Evolutionary conservation across 1,140 invertebrate genomes (phyloP).

Genomic region (Drosophila orosa): DNA sequence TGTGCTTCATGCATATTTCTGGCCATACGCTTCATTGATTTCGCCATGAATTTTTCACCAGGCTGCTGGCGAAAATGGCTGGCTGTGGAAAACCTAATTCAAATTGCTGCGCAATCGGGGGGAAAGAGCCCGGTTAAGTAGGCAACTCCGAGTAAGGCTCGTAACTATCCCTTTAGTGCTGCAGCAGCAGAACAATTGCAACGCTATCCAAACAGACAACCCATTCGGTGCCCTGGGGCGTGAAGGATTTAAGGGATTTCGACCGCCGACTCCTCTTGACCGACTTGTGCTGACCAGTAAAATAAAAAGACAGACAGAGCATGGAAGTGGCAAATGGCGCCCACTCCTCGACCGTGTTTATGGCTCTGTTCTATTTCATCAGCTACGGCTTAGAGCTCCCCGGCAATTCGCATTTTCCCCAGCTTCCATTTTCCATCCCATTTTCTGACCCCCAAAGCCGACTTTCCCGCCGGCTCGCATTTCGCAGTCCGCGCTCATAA

Average conservation of each 20-base stretch:
- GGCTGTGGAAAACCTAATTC: slow-evolving; percentile 23
- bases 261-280: slow-evolving; percentile 25
- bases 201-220: slow-evolving; percentile 66
- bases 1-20: slow-evolving; percentile 30
- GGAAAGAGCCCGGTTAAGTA: slow-evolving; percentile 54
- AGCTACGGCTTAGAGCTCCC: slow-evolving; percentile 31
- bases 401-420: slow-evolving; percentile 26
- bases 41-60: slow-evolving; percentile 30
- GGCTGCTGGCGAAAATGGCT: slow-evolving; percentile 2
- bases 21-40: slow-evolving; percentile 33
- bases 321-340: neutral
- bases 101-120: slow-evolving; percentile 25
- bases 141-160: slow-evolving; percentile 49
- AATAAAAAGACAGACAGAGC: neutral
- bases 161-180: slow-evolving; percentile 18
- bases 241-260: slow-evolving; percentile 20
- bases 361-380: slow-evolving; percentile 44
- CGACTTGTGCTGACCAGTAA: slow-evolving; percentile 27
- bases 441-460: slow-evolving; percentile 18
- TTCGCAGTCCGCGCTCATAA: slow-evolving; percentile 56
- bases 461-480: slow-evolving; percentile 11
- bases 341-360: slow-evolving; percentile 15
- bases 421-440: slow-evolving; percentile 7
- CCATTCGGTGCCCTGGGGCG: slow-evolving; percentile 37
- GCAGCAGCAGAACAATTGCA: slow-evolving; percentile 56